These are phyloP conservation scores for Poeciliopsis turrubarensis DNA, from an alignment of 2,113 vertebrate species.

Conservation along the genomic window DNA sequence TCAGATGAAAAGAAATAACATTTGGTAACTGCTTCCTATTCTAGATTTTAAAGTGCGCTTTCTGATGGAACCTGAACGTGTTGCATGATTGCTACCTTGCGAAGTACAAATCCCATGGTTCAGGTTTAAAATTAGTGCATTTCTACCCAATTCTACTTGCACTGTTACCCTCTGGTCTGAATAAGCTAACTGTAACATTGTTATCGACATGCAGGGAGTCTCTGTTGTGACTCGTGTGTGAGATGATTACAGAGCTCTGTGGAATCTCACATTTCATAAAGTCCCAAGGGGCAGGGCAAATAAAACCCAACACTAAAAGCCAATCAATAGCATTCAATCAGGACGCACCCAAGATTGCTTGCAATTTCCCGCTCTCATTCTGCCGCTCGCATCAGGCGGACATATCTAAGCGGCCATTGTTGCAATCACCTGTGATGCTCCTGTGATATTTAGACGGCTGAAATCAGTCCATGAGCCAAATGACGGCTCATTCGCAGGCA, in stretches of 20 bases:
- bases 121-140: not conserved
- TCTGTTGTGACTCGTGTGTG: conserved; percentile 7
- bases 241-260: conserved; percentile 28
- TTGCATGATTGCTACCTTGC: not conserved
- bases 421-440: not conserved
- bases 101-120: conserved; percentile 1
- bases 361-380: conserved; percentile 26
- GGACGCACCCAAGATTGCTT: conserved; percentile 26
- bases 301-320: conserved; percentile 22
- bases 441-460: not conserved
- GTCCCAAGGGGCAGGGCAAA: not conserved
- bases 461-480: not conserved
- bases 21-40: no score
- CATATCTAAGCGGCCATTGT: conserved; percentile 15
- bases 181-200: not conserved
- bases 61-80: not conserved
- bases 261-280: conserved; percentile 19
- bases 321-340: conserved; percentile 59
- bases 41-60: not conserved
- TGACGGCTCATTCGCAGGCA: not conserved
- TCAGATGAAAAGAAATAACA: not conserved
- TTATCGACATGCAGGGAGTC: conserved; percentile 19
- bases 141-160: not conserved
- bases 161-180: not conserved
- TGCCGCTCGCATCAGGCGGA: conserved; percentile 10